A percentile compares a stretch with the other conserved stretches of the same genome.
Evolutionary conservation across 2,797 vertebrate species (phyloP).

Genomic region (Zenarchopterus dispar): DNA sequence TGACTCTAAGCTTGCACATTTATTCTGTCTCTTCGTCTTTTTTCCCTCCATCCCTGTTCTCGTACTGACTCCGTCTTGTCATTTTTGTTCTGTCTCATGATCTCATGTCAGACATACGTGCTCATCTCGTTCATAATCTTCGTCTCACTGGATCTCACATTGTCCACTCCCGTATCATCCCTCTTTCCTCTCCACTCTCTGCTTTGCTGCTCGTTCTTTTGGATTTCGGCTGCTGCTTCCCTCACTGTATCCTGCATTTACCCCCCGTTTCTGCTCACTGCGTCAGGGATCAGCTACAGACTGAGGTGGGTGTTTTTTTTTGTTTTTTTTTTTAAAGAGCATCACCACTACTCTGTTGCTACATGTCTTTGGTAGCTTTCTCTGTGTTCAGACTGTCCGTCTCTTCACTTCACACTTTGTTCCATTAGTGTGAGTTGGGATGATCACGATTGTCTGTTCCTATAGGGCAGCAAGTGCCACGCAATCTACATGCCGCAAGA

Average conservation of each 20-base stretch:
- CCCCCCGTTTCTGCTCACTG: conserved; percentile 68
- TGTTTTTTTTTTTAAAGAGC: conserved; percentile 28
- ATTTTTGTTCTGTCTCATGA: conserved; percentile 44
- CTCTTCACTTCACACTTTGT: conserved; percentile 41
- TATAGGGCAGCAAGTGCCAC: conserved; percentile 30
- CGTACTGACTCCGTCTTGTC: conserved; percentile 39
- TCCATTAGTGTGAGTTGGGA: conserved; percentile 50
- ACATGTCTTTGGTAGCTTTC: conserved; percentile 48
- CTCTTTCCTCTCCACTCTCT: conserved; percentile 31
- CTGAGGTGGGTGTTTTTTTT: conserved; percentile 79
- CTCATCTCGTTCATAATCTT: conserved; percentile 48
- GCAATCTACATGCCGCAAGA: conserved; percentile 36
- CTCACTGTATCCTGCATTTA: conserved; percentile 56
- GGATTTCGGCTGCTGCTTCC: conserved; percentile 57
- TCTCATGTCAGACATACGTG: conserved; percentile 52
- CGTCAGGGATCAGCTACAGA: conserved; percentile 76
- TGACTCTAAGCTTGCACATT: conserved; percentile 68
- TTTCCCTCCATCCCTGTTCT: conserved; percentile 31
- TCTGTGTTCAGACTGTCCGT: conserved; percentile 20
- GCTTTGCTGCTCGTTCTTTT: conserved; percentile 47
- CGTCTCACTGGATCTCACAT: conserved; percentile 50
- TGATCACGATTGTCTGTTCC: conserved; percentile 43
- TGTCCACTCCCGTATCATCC: conserved; percentile 45
- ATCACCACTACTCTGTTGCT: conserved; percentile 56
- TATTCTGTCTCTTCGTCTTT: conserved; percentile 52